These are phyloP conservation scores for Fopius arisanus DNA, from an alignment of 1,140 invertebrate species.

Conservation along the genomic window DNA sequence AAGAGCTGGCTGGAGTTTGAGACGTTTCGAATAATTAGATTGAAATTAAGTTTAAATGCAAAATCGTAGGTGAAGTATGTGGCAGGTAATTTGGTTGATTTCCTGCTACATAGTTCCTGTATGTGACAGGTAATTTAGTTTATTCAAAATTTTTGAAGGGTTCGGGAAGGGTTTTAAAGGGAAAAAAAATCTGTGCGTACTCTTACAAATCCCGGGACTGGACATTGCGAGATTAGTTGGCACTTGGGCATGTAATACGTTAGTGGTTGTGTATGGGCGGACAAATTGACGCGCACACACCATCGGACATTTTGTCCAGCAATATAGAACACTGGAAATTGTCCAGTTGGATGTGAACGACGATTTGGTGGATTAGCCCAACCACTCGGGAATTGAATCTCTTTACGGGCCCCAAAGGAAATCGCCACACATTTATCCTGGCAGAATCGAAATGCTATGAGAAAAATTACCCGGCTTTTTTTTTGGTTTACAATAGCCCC, in stretches of 20 bases:
- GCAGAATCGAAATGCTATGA: neutral
- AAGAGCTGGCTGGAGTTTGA: no score
- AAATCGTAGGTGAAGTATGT: no score
- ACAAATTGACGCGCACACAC: conserved; percentile 41
- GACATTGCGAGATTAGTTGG: conserved; percentile 43
- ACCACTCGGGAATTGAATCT: neutral
- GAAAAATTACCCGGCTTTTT: neutral
- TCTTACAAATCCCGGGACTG: neutral
- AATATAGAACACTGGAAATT: conserved; percentile 15
- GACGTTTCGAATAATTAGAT: no score
- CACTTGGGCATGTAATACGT: neutral
- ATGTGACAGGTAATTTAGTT: no score
- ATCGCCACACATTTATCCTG: neutral
- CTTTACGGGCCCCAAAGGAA: neutral
- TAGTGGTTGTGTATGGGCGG: conserved; percentile 32
- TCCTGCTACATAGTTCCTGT: no score
- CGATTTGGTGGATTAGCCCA: neutral
- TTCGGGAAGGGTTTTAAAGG: no score
- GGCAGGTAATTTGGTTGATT: no score
- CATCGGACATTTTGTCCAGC: conserved; percentile 40
- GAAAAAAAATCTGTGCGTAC: no score
- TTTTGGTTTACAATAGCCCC: no score
- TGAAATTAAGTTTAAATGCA: no score
- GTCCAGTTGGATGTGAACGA: neutral
- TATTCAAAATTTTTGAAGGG: no score